Evolutionary conservation across 2,888 invertebrate species (phyloP).

Genomic region (Agrotis clavis): DNA sequence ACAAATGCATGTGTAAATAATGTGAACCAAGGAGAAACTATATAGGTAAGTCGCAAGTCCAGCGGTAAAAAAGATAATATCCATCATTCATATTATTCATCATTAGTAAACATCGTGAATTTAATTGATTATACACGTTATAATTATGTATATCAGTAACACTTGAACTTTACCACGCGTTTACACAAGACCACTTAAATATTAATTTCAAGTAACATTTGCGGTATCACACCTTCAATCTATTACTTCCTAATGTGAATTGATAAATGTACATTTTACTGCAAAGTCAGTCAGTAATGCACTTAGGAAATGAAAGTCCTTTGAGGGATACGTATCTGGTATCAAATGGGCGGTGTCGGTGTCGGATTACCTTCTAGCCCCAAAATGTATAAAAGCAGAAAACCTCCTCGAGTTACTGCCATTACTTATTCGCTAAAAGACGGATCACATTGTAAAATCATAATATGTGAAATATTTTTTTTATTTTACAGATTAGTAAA

Average conservation of each 20-base stretch:
- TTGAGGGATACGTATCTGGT: conserved; percentile 76
- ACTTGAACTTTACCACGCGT: conserved; percentile 65
- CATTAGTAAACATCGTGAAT: conserved; percentile 80
- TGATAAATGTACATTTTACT: conserved; percentile 79
- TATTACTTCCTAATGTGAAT: conserved; percentile 60
- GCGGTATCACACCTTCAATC: conserved; percentile 52
- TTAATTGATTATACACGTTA: conserved; percentile 65
- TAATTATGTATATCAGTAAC: conserved; percentile 63
- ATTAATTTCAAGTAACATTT: conserved; percentile 38
- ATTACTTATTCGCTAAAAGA: conserved; percentile 64
- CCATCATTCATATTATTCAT: conserved; percentile 68
- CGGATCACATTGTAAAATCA: conserved; percentile 14
- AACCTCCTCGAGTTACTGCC: conserved; percentile 81
- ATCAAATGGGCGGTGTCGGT: conserved; percentile 81
- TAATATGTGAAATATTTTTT: conserved; percentile 18
- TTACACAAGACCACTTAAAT: conserved; percentile 34
- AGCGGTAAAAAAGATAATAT: conserved; percentile 61
- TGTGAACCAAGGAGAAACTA: conserved; percentile 44
- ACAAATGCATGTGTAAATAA: conserved; percentile 30
- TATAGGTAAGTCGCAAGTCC: conserved; percentile 39
- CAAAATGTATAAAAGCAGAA: conserved; percentile 86
- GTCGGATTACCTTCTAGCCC: conserved; percentile 85
- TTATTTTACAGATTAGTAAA: conserved; percentile 62
- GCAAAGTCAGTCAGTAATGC: conserved; percentile 71
- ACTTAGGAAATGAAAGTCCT: conserved; percentile 88